Conservation (phyloP, 1,140 invertebrate species). For the Hylaeus volcanicus region DNA sequence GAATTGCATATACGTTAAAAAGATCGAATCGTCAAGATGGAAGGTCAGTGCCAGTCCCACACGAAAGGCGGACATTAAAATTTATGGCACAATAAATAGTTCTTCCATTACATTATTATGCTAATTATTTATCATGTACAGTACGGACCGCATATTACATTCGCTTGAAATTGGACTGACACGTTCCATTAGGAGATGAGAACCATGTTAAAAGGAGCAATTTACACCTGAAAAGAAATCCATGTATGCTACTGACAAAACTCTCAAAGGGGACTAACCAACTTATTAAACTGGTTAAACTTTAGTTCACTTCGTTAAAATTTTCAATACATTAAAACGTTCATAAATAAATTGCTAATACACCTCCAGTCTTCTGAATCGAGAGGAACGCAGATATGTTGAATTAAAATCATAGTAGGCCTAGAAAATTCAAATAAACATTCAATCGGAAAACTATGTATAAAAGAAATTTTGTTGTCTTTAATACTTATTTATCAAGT, state of each 20-base stretch:
- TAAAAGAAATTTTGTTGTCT: background rate
- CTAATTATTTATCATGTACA: slow-evolving; percentile 58
- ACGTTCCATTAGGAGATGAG: slow-evolving; percentile 46
- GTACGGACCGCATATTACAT: slow-evolving; percentile 27
- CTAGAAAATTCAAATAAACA: slow-evolving; percentile 29
- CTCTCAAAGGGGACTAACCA: background rate
- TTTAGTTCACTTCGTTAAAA: slow-evolving; percentile 26
- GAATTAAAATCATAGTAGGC: slow-evolving; percentile 22
- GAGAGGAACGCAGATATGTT: slow-evolving; percentile 28
- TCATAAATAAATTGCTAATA: slow-evolving; percentile 32
- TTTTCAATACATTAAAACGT: slow-evolving; percentile 8
- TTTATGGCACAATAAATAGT: slow-evolving; percentile 72
- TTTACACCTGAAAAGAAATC: slow-evolving; percentile 8
- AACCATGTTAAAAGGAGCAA: slow-evolving; percentile 25
- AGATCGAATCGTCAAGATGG: slow-evolving; percentile 39
- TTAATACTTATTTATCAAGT: background rate
- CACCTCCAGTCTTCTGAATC: background rate
- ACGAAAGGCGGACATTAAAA: slow-evolving; percentile 49
- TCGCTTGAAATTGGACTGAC: slow-evolving; percentile 48
- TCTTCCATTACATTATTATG: slow-evolving; percentile 51
- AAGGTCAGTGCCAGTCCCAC: slow-evolving; percentile 54
- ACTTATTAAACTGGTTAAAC: slow-evolving; percentile 18
- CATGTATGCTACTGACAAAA: slow-evolving; percentile 17
- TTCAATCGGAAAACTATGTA: background rate
- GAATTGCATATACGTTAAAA: slow-evolving; percentile 33